These are phyloP conservation scores for Drosophila athabasca DNA, from an alignment of 1,140 invertebrate species.

Conservation along the genomic window DNA sequence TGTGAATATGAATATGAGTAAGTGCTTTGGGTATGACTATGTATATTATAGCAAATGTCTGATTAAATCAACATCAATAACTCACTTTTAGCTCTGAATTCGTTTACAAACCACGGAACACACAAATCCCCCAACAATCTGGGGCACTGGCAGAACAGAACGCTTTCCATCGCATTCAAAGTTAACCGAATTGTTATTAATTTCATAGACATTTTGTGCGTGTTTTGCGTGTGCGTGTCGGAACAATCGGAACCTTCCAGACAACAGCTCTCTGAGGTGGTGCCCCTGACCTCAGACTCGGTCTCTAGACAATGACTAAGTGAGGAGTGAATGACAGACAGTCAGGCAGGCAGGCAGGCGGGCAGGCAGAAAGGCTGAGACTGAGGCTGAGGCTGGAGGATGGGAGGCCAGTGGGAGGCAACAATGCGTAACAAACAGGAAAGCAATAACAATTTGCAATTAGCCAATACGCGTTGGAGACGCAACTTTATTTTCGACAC, in stretches of 20 bases:
- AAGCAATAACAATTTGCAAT: slow-evolving; percentile 62
- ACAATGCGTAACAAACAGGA: slow-evolving; percentile 54
- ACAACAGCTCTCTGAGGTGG: slow-evolving; percentile 9
- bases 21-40: slow-evolving; percentile 10
- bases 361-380: background rate
- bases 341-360: background rate
- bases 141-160: background rate
- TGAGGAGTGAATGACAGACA: slow-evolving; percentile 7
- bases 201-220: slow-evolving; percentile 49
- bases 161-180: slow-evolving; percentile 16
- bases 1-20: background rate
- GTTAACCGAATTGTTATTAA: slow-evolving; percentile 53
- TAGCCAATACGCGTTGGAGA: slow-evolving; percentile 36
- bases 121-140: slow-evolving; percentile 9
- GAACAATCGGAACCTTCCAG: slow-evolving; percentile 22
- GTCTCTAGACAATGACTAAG: slow-evolving; percentile 11
- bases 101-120: background rate
- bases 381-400: background rate
- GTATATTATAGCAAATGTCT: slow-evolving; percentile 3
- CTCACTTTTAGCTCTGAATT: slow-evolving; percentile 15
- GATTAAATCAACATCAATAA: slow-evolving; percentile 36
- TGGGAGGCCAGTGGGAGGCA: slow-evolving; percentile 30
- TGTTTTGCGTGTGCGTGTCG: slow-evolving; percentile 38
- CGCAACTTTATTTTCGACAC: slow-evolving; percentile 46
- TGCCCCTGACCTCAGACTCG: slow-evolving; percentile 15